Percentiles rank a stretch among this genome's conserved stretches.
Conservation (phyloP, 1,140 invertebrate species). For the Drosophila navojoa region DNA sequence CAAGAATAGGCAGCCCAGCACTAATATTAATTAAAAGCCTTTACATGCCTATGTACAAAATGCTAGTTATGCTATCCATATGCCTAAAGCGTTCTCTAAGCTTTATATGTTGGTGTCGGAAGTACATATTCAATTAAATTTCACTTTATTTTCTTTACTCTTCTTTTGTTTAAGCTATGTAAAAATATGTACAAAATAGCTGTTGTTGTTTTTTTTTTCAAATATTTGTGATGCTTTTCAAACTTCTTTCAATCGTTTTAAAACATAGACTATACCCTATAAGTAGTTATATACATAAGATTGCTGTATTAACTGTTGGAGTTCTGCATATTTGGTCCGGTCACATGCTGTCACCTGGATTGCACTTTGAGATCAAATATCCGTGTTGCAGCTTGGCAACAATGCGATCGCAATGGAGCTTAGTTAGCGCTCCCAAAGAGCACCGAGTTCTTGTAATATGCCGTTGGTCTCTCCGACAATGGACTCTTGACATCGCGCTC, state of each 20-base stretch:
- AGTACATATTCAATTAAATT: conserved; percentile 14
- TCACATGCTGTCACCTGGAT: conserved; percentile 51
- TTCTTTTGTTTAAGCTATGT: conserved; percentile 13
- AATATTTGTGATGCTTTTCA: conserved; percentile 32
- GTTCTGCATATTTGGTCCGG: conserved; percentile 30
- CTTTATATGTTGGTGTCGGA: conserved; percentile 20
- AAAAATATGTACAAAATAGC: conserved; percentile 56
- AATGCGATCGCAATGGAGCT: conserved; percentile 60
- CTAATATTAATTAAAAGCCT: conserved; percentile 65
- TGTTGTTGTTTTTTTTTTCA: not conserved
- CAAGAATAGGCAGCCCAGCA: conserved; percentile 22
- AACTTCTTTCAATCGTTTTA: not conserved
- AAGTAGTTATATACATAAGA: conserved; percentile 3
- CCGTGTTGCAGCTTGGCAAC: conserved; percentile 32
- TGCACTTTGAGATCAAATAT: conserved; percentile 83
- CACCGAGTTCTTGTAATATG: conserved; percentile 94
- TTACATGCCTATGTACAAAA: conserved; percentile 49
- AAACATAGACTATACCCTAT: not conserved
- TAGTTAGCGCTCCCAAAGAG: conserved; percentile 93
- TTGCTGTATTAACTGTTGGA: conserved; percentile 25
- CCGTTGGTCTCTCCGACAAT: conserved; percentile 89
- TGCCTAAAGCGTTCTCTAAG: conserved; percentile 12
- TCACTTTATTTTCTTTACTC: not conserved
- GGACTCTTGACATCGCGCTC: conserved; percentile 93
- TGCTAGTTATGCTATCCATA: conserved; percentile 12